Conservation (phyloP, 1,140 invertebrate genomes). For the Nixonia krombeini region DNA sequence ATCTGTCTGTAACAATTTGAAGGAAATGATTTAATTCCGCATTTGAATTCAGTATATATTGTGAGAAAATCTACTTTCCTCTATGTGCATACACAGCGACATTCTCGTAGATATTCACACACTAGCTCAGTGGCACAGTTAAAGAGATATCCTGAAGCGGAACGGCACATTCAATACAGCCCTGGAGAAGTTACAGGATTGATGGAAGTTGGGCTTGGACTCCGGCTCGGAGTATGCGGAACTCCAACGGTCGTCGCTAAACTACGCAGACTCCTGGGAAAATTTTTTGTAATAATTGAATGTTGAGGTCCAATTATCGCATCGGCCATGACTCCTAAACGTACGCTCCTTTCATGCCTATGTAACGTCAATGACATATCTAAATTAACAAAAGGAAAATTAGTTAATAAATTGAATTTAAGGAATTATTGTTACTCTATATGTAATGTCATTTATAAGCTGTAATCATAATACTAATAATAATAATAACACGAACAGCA, state of each 20-base stretch:
- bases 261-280: conserved; percentile 69
- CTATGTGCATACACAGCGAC: too few relatives aligned
- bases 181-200: conserved; percentile 56
- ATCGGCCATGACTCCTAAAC: conserved; percentile 83
- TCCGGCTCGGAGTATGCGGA: conserved; percentile 52
- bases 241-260: conserved; percentile 67
- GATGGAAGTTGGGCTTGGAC: conserved; percentile 52
- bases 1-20: too few relatives aligned
- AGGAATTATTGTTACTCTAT: too few relatives aligned
- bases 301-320: conserved; percentile 78
- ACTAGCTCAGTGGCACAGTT: too few relatives aligned
- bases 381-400: conserved; percentile 51
- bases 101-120: too few relatives aligned
- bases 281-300: conserved; percentile 69
- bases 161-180: conserved; percentile 41
- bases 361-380: conserved; percentile 84
- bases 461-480: too few relatives aligned
- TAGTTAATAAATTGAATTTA: conserved; percentile 9
- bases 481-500: too few relatives aligned
- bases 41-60: too few relatives aligned
- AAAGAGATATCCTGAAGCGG: too few relatives aligned
- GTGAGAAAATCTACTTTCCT: too few relatives aligned
- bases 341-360: conserved; percentile 78
- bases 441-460: too few relatives aligned
- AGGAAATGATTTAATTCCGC: too few relatives aligned